A percentile compares a stretch with the other conserved stretches of the same genome.
These are phyloP conservation scores for Galaxea fascicularis DNA, from an alignment of 92 coral and sea anemone species.

Conservation along the genomic window DNA sequence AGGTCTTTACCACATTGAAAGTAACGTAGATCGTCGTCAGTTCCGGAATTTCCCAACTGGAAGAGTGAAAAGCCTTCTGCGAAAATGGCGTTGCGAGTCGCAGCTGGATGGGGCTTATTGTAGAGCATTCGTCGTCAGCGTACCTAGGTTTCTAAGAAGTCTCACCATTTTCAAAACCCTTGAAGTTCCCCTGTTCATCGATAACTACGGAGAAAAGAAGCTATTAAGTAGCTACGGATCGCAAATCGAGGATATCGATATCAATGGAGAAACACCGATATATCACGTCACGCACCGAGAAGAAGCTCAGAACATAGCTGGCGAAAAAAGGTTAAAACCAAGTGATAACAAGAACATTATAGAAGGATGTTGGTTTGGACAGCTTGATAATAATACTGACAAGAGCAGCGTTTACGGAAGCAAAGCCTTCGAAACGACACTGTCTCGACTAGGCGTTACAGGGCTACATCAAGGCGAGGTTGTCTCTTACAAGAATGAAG, in stretches of 20 bases:
- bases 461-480: slow-evolving; percentile 70
- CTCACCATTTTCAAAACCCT: slow-evolving; percentile 60
- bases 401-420: slow-evolving; percentile 71
- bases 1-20: slow-evolving; percentile 61
- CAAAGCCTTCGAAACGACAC: slow-evolving; percentile 59
- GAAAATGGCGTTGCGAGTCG: slow-evolving; percentile 64
- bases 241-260: neutral
- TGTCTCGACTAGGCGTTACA: slow-evolving; percentile 36
- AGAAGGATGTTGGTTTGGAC: slow-evolving; percentile 69
- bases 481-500: slow-evolving; percentile 67
- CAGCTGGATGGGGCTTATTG: slow-evolving; percentile 25
- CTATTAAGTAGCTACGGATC: slow-evolving; percentile 22
- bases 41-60: neutral
- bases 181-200: slow-evolving; percentile 64
- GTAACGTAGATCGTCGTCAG: slow-evolving; percentile 29
- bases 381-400: neutral
- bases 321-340: slow-evolving; percentile 33
- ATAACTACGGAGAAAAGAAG: slow-evolving; percentile 55
- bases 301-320: slow-evolving; percentile 43
- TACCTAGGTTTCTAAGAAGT: slow-evolving; percentile 40
- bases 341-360: slow-evolving; percentile 67
- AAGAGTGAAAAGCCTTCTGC: slow-evolving; percentile 28
- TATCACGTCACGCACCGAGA: slow-evolving; percentile 64
- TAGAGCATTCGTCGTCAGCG: no score
- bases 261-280: slow-evolving; percentile 50